Evolutionary conservation across 2,888 invertebrate genomes (phyloP), one percentile per base, ranked within the genome.

Genomic region (Choreutis nemorana): DNA sequence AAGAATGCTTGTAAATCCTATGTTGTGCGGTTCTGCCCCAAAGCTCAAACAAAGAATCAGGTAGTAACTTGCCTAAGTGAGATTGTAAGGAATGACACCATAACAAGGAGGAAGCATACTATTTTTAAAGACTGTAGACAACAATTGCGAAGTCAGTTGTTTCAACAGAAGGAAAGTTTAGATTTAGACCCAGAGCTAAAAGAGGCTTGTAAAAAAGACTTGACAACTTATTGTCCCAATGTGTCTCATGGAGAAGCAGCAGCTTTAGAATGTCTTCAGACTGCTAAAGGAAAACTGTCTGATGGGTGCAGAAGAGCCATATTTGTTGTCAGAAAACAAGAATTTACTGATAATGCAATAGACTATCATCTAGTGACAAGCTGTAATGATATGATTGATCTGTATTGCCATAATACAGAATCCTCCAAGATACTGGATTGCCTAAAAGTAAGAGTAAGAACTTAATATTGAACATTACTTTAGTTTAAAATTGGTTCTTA

Each of bases 121-220:
- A 87, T 98, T 48, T 85, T 89, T 3, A 91, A 90, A 59, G 90
- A 91, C 12, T 99, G 97, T 56, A 84, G 94, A 16, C 92, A 93
- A 51, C 96, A 98, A 60, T 77, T 98, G 10, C 86, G 89, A 53
- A 89, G 92, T 28, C 96, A 98, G 56, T 80, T 97, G 14, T 89
- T 96, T 48, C 94, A 96, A 55, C 90, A 95, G 63, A 86, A 93
- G 40, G 97, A 97, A 71, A 93, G 85, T 53, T 89, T 94, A 39
- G 86, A 89, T 37, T 83, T 92, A 36, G 94, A 97, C 71, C 91
- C 92, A 0, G 85, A 86, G 44, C 70, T 99, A 30, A 92, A 90
- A 52, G 84, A 86, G 39, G 87, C 89, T 3, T 99, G 98, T 60
- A 82, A 83, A 31, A 61, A 65, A 16, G 97, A 98, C 57, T 88